Conservation (phyloP, 2,888 invertebrate species). For the Athalia rosae region DNA sequence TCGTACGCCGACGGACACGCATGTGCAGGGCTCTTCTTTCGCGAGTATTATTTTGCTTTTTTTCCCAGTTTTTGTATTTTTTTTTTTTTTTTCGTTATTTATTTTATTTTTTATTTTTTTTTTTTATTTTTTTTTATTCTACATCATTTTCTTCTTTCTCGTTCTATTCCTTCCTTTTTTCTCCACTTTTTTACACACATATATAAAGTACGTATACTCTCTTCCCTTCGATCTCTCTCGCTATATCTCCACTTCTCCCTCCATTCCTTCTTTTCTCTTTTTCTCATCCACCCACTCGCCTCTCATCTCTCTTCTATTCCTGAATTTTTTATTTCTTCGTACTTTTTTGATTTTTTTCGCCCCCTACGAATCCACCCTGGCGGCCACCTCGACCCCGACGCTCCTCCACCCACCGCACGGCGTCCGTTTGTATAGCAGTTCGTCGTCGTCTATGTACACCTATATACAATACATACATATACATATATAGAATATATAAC, state of each 20-base stretch:
- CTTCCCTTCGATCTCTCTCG: conserved; percentile 47
- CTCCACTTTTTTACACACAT: conserved; percentile 51
- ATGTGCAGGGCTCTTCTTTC: conserved; percentile 67
- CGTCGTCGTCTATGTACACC: conserved; percentile 3
- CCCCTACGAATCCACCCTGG: conserved; percentile 41
- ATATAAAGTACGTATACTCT: conserved; percentile 34
- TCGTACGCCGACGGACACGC: conserved; percentile 73
- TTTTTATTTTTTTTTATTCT: conserved; percentile 14
- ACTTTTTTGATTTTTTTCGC: conserved; percentile 26
- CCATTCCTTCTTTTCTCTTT: conserved; percentile 3
- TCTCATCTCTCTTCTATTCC: conserved; percentile 25
- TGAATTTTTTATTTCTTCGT: conserved; percentile 28
- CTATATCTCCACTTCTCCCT: conserved; percentile 50
- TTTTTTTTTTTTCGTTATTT: conserved; percentile 3
- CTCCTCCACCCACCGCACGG: conserved; percentile 39
- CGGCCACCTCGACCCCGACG: conserved; percentile 43
- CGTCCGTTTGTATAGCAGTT: conserved; percentile 33
- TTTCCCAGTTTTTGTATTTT: conserved; percentile 63
- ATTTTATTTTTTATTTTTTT: neutral
- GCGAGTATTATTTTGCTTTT: conserved; percentile 66
- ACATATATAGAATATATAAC: neutral
- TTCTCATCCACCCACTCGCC: conserved; percentile 27
- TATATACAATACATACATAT: conserved; percentile 23
- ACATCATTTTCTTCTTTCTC: conserved; percentile 6
- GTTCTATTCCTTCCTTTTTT: conserved; percentile 32